phyloP scores from a whole-genome alignment of 1,140 invertebrate genomes.

The Matsumurasca onukii region DNA sequence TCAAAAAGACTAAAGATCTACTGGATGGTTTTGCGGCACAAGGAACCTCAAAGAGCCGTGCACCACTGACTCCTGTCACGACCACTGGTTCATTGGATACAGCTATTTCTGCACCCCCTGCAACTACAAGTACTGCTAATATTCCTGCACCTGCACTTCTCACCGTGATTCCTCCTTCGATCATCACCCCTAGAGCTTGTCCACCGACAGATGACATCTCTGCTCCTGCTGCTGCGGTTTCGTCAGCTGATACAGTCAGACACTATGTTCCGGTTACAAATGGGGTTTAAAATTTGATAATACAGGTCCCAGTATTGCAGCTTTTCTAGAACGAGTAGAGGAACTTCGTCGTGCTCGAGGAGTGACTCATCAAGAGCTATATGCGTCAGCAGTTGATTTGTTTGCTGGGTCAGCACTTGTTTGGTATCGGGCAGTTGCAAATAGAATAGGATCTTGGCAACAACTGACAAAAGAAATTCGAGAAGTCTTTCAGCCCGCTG shows the following conservation, averaged over 20 bases:
- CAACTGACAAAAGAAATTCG: background rate
- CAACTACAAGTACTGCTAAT: background rate
- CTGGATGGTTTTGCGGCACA: background rate
- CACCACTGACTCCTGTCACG: background rate
- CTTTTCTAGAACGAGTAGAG: slow-evolving; percentile 7
- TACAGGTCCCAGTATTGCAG: background rate
- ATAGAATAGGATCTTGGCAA: slow-evolving; percentile 1
- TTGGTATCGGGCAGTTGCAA: slow-evolving; percentile 8
- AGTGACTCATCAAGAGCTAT: slow-evolving; percentile 9
- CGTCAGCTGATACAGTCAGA: too few relatives aligned
- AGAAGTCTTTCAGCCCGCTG: slow-evolving; percentile 5
- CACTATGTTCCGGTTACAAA: slow-evolving; percentile 3
- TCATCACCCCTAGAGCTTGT: too few relatives aligned
- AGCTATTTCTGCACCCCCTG: background rate
- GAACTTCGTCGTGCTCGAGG: background rate
- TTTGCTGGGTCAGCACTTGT: slow-evolving; percentile 7
- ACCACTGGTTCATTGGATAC: background rate
- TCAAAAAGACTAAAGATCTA: background rate
- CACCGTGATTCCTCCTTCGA: too few relatives aligned
- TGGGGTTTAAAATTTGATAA: slow-evolving; percentile 9
- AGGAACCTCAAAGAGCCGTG: background rate
- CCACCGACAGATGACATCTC: too few relatives aligned
- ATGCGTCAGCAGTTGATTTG: slow-evolving; percentile 11
- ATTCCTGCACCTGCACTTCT: background rate
- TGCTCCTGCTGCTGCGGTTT: too few relatives aligned